Base-by-base conservation (phyloP, 2,888 invertebrate genomes). In the Drosophila limbata region DNA sequence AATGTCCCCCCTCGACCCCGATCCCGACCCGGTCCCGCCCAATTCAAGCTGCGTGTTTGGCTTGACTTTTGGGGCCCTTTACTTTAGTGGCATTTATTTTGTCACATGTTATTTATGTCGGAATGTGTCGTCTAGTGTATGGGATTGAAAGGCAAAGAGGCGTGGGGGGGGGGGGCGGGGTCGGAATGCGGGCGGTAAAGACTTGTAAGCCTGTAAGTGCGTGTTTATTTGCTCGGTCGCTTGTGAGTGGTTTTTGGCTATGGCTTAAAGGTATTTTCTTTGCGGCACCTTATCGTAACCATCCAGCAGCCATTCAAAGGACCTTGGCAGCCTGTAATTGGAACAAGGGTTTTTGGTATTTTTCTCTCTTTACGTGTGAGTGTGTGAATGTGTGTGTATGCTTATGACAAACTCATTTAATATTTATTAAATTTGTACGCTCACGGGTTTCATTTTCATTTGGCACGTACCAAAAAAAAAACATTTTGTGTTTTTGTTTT, bases 371-470 rank as follows among this genome's bases (percentile, higher is more conserved):
- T 11, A 10, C 17, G 21, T n/a, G 35, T 50, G 28, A 40, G 45
- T 8, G 28, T 13, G 11, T 42, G 31, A 13, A 33, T 47, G 21
- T 47, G 51, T 15, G 53, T 68, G 65, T 66, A 53, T 84, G 81
- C 73, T 66, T 76, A 79, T 84, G 83, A 81, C 79, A 84, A 84
- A 67, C 84, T 79, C 87, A 83, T 83, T 83, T 83, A 81, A 87
- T 83, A 83, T 83, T 83, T 83, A 83, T 83, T 87, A 83, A 83
- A 84, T 83, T 83, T 87, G 71, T 62, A 33, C 67, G 76, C 79
- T 84, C 69, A 65, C 40, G 65, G 67, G 73, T 72, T 84, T 86
- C 78, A 75, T 73, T 81, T 86, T 83, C 87, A 81, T 81, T 84
- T 84, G 73, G 79, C 87, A 83, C 82, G 82, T 84, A 78, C 69